A percentile compares a stretch with the other conserved stretches of the same genome.
Evolutionary conservation across 2,113 vertebrate species (phyloP).

Genomic region (Meles meles): DNA sequence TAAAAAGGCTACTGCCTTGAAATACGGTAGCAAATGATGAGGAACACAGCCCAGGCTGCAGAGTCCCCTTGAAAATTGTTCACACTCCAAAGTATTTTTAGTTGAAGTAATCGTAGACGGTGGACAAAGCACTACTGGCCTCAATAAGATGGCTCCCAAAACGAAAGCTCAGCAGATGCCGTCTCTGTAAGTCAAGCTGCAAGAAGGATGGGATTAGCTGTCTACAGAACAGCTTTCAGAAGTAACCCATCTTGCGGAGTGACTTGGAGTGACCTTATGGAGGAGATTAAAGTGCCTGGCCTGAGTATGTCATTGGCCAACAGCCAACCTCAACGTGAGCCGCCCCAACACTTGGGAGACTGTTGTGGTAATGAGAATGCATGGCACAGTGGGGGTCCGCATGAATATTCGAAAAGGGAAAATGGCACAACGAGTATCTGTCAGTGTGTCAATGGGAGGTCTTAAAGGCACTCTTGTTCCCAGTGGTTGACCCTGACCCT

Average conservation of each 20-base stretch:
- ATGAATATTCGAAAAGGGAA: not conserved
- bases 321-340: not conserved
- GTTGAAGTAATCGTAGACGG: constrained; percentile 44
- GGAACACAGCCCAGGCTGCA: not conserved
- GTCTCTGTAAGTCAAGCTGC: constrained; percentile 18
- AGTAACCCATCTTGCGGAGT: constrained; percentile 35
- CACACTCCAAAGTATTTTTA: constrained; percentile 54
- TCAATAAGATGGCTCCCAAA: constrained; percentile 45
- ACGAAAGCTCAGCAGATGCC: constrained; percentile 57
- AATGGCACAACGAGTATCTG: not conserved
- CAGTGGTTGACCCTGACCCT: not conserved
- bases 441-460: not conserved
- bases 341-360: not conserved
- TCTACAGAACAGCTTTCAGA: constrained; percentile 45
- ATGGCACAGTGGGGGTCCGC: not conserved
- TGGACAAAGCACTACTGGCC: not conserved
- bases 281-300: constrained; percentile 7
- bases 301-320: not conserved
- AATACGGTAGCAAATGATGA: not conserved
- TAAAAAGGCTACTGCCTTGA: not conserved
- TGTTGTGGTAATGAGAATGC: not conserved
- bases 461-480: not conserved
- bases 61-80: constrained; percentile 52
- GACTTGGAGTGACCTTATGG: not conserved
- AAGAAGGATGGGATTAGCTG: constrained; percentile 67